These are phyloP conservation scores for Eueremaeus valkanovi DNA, from an alignment of 2,888 invertebrate genomes.

Conservation along the genomic window DNA sequence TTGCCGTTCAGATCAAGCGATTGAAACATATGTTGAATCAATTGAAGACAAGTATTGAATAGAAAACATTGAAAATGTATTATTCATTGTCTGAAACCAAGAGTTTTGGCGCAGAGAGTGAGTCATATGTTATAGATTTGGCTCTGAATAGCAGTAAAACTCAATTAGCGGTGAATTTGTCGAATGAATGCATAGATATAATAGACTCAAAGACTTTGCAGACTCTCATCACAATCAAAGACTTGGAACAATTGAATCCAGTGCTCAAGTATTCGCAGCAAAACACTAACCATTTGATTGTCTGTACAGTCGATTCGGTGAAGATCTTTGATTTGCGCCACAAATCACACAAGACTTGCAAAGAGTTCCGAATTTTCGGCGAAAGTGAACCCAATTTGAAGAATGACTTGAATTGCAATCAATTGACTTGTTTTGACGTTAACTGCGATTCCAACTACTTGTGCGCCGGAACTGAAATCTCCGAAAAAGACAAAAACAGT, in stretches of 20 bases:
- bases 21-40: not conserved
- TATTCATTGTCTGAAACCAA: not conserved
- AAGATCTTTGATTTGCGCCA: conserved; percentile 1
- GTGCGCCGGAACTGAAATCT: conserved; percentile 69
- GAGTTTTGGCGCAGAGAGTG: not conserved
- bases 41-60: not conserved
- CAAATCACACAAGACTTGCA: not conserved
- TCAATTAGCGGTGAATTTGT: conserved; percentile 24
- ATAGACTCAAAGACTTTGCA: conserved; percentile 9
- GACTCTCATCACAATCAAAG: not conserved
- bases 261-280: not conserved
- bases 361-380: not conserved
- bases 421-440: conserved; percentile 68
- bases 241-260: conserved; percentile 4
- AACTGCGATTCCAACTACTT: conserved; percentile 66
- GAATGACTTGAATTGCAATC: conserved; percentile 54
- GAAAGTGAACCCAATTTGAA: not conserved
- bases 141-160: not conserved
- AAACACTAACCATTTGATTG: not conserved
- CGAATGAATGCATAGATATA: not conserved
- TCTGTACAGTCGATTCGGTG: not conserved
- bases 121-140: not conserved
- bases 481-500: conserved; percentile 61
- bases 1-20: too few relatives aligned
- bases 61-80: too few relatives aligned